Conservation (phyloP, 2,113 vertebrate genomes). For the Lichenostomus cassidix region DNA sequence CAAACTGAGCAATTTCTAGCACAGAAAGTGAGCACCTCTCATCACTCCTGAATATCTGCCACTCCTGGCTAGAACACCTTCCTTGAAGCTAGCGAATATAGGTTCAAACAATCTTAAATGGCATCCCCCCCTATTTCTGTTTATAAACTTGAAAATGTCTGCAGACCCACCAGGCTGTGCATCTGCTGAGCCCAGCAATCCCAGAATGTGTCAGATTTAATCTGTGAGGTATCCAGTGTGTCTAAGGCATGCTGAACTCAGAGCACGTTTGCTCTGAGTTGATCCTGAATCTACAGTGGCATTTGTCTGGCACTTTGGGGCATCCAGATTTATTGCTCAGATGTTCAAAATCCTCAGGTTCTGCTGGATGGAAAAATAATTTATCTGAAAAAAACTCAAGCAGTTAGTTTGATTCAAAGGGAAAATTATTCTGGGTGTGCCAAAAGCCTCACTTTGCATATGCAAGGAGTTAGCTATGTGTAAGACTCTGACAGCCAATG, state of each 20-base stretch:
- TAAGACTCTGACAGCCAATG: not conserved
- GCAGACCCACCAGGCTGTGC: not conserved
- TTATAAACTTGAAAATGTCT: not conserved
- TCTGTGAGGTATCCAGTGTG: not conserved
- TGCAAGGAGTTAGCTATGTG: not conserved
- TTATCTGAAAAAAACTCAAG: not conserved
- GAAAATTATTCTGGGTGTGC: not conserved
- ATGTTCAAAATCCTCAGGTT: not conserved
- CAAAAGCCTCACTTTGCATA: not conserved
- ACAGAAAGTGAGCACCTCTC: not conserved
- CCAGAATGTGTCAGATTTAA: constrained; percentile 35
- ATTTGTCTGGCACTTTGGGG: not conserved
- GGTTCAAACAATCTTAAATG: not conserved
- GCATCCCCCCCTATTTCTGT: not conserved
- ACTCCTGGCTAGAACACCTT: not conserved
- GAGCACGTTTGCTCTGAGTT: not conserved
- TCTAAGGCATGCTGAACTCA: not conserved
- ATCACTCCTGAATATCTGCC: not conserved
- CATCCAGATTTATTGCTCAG: not conserved
- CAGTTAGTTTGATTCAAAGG: not conserved
- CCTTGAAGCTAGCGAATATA: not conserved
- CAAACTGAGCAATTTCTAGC: not conserved
- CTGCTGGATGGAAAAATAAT: not conserved
- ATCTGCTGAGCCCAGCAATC: constrained; percentile 1
- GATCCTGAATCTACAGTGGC: not conserved